Base-by-base conservation (phyloP, 2,113 vertebrate species). In the Actenoides lindsayi region DNA sequence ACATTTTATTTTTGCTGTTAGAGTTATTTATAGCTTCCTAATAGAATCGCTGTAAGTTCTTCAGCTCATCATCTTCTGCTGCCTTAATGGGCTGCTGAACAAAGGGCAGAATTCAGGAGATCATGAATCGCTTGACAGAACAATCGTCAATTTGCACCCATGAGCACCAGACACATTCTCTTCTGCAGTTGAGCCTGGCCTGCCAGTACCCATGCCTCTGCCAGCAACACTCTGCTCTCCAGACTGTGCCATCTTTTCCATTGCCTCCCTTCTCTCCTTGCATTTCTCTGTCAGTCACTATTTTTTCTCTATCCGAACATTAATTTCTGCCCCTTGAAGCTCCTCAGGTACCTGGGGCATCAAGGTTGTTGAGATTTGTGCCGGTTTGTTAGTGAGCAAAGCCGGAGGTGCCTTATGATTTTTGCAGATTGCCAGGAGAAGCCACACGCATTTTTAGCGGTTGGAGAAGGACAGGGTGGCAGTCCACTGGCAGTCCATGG, bases 401-500 rank as follows among this genome's bases (percentile, higher is more conserved):
- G 69, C 24, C 41, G 53, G 60, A 56, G 30, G 17, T 15, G 50
- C 35, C 46, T 48, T 63, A 56, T 44, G 50, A 3, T 27, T 75
- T 77, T 59, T 2, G 2, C 11, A 48, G 87, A 11, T 31, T 33
- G 15, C 64, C 35, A 8, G 77, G 48, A 80, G 63, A 56, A 80
- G 75, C 57, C 50, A 14, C 1, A 0, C 5, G 11, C 8, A 2
- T 48, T 44, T 44, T 41, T 24, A 44, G 57, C 10, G 21, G 11
- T 1, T 41, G 41, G 54, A 93, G 63, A 30, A 87, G 63, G 41
- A n/a, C 41, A 67, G 1, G 0, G 13, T 5, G 2, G 63, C 56
- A 78, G 35, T 23, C 62, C 30, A 67, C 60, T 56, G 37, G 17
- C 56, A 23, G 59, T 54, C 30, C 1, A 0, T 7, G 14, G 50